A percentile compares a stretch with the other conserved stretches of the same genome.
These are phyloP conservation scores for Sycobia sp. DNA, from an alignment of 1,140 invertebrate species.

Conservation along the genomic window DNA sequence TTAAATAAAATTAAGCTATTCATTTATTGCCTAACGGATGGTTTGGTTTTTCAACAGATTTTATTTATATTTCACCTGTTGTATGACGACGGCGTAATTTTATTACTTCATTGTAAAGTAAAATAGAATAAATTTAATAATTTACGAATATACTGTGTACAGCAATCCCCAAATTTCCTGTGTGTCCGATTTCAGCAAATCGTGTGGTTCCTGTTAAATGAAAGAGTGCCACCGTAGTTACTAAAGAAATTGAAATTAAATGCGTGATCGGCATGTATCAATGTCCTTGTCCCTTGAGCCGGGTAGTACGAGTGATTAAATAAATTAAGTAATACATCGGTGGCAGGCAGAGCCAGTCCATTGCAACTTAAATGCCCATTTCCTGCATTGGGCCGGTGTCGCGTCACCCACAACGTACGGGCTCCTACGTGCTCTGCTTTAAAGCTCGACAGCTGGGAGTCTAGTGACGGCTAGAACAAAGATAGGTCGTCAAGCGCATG, in stretches of 20 bases:
- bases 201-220: neutral
- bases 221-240: conserved; percentile 33
- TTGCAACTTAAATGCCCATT: conserved; percentile 58
- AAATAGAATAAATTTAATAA: too few relatives aligned
- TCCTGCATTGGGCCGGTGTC: conserved; percentile 49
- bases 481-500: neutral
- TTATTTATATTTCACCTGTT: too few relatives aligned
- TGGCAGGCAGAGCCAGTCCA: conserved; percentile 46
- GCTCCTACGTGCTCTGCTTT: conserved; percentile 34
- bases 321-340: conserved; percentile 51
- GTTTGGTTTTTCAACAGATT: too few relatives aligned
- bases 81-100: too few relatives aligned
- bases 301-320: conserved; percentile 45
- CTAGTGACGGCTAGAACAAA: conserved; percentile 15
- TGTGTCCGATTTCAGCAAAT: conserved; percentile 8
- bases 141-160: too few relatives aligned
- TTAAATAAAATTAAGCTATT: too few relatives aligned
- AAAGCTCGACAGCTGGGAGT: conserved; percentile 38
- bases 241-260: conserved; percentile 47
- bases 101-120: too few relatives aligned
- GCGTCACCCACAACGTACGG: neutral
- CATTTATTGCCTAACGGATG: too few relatives aligned
- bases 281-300: conserved; percentile 59
- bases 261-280: conserved; percentile 54
- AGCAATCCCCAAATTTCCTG: conserved; percentile 1